Percentiles rank a stretch among this genome's conserved stretches.
These are phyloP conservation scores for Dendrocopos noguchii DNA, from an alignment of 2,113 vertebrate species.

Conservation along the genomic window DNA sequence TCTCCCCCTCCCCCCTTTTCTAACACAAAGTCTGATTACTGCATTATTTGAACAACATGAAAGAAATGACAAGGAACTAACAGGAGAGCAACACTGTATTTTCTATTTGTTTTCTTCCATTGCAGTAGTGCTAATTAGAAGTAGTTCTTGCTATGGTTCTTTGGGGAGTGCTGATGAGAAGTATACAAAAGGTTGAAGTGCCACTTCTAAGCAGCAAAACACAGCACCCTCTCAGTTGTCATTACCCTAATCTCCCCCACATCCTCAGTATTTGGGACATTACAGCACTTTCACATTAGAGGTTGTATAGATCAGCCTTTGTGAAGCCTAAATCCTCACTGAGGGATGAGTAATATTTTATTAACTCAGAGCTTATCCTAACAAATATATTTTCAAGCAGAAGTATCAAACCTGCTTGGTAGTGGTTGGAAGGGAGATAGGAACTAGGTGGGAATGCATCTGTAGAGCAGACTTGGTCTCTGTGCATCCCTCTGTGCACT, in stretches of 20 bases:
- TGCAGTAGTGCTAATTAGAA: conserved; percentile 56
- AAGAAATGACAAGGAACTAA: conserved; percentile 58
- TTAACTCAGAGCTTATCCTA: not conserved
- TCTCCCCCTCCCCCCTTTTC: not conserved
- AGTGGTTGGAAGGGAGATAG: not conserved
- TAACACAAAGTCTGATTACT: conserved; percentile 23
- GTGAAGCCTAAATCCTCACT: not conserved
- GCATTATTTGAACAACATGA: conserved; percentile 49
- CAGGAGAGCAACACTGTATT: conserved; percentile 61
- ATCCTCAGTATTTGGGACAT: not conserved
- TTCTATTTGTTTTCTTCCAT: conserved; percentile 52
- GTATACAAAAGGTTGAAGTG: conserved; percentile 52
- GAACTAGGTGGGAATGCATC: not conserved
- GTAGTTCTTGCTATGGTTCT: conserved; percentile 35
- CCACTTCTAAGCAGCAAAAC: not conserved
- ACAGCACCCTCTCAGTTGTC: not conserved
- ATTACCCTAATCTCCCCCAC: not conserved
- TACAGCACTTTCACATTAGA: rapidly evolving
- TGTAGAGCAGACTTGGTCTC: not conserved
- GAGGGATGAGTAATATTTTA: not conserved
- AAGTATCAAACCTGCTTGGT: not conserved
- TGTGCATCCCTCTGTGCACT: not conserved
- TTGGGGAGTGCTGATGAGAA: conserved; percentile 61
- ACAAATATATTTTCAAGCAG: not conserved
- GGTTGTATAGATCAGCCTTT: not conserved